phyloP scores from a whole-genome alignment of 2,113 vertebrate species.

The Centropus bengalensis region DNA sequence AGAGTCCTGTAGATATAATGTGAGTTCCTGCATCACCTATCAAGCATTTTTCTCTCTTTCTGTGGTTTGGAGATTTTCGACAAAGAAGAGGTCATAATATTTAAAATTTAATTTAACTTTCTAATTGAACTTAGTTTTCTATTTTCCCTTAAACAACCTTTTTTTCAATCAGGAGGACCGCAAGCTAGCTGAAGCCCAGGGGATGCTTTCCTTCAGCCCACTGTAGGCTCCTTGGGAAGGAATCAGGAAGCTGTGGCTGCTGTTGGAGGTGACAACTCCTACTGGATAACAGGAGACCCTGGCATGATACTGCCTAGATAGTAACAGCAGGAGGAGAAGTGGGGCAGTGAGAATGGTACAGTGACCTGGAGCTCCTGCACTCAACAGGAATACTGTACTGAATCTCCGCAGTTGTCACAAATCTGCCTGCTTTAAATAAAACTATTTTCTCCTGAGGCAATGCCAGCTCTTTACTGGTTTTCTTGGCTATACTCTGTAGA shows the following conservation, averaged over 20 bases:
- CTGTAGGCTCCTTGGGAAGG: not conserved
- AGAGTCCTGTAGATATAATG: not conserved
- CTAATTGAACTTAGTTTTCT: not conserved
- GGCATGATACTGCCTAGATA: not conserved
- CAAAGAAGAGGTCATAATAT: not conserved
- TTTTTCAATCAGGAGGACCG: not conserved
- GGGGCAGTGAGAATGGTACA: not conserved
- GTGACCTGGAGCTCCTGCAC: not conserved
- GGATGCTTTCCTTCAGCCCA: not conserved
- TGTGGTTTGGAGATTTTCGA: not conserved
- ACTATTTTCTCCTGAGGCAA: not conserved
- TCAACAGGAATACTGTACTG: fast-evolving
- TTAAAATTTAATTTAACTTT: not conserved
- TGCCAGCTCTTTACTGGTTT: not conserved
- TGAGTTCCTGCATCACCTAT: not conserved
- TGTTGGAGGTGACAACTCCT: not conserved
- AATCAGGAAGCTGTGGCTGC: not conserved
- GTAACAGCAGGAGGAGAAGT: not conserved
- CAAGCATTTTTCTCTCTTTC: not conserved
- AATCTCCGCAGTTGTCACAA: not conserved
- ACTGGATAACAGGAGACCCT: fast-evolving
- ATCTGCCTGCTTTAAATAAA: not conserved
- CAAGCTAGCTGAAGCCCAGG: not conserved
- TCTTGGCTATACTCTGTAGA: not conserved
- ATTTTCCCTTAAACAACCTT: not conserved